These are phyloP conservation scores for Epinotia demarniana DNA, from an alignment of 2,888 invertebrate genomes.

Conservation along the genomic window DNA sequence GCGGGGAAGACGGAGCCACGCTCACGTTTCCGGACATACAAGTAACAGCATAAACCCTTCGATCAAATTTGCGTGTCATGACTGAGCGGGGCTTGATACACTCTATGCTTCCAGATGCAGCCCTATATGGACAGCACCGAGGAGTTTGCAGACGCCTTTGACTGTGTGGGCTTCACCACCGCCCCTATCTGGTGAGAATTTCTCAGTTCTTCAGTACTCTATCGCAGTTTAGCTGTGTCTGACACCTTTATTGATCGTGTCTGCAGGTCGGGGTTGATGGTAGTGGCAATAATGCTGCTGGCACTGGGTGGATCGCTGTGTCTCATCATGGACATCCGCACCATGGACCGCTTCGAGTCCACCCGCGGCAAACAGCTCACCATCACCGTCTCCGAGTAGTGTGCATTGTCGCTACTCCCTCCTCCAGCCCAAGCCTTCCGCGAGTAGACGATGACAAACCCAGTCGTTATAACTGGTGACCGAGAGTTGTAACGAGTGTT, in stretches of 20 bases:
- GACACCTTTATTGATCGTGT: background rate
- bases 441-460: background rate
- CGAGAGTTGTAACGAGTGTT: background rate
- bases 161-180: conserved; percentile 96
- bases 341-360: conserved; percentile 98
- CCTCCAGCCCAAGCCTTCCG: background rate
- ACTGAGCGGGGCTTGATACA: background rate
- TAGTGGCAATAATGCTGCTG: conserved; percentile 89
- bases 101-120: conserved; percentile 75
- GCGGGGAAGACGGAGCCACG: conserved; percentile 74
- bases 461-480: background rate
- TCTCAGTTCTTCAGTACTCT: background rate
- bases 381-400: conserved; percentile 89
- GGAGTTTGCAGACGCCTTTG: conserved; percentile 90
- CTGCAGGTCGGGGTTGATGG: conserved; percentile 91
- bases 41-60: conserved; percentile 59
- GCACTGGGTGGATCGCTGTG: conserved; percentile 92
- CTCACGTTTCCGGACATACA: conserved; percentile 81
- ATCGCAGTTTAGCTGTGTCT: background rate
- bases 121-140: conserved; percentile 79
- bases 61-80: background rate
- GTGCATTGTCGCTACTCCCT: background rate
- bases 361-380: conserved; percentile 96
- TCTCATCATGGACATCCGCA: conserved; percentile 96
- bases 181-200: conserved; percentile 91